Conservation (phyloP, 2,797 vertebrate genomes). For the Syndactyla subalaris region DNA sequence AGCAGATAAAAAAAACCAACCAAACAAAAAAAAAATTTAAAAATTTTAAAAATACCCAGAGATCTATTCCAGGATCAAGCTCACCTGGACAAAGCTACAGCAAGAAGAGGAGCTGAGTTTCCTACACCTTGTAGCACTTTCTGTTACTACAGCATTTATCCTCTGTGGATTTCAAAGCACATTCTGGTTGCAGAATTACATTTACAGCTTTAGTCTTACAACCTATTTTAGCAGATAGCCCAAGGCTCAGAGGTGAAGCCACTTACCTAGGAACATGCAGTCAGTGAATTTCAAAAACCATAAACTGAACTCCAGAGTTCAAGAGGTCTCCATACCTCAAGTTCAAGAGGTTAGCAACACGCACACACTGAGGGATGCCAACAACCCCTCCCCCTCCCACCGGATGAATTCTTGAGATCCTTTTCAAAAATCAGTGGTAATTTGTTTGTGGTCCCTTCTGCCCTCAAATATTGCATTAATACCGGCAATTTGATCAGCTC, state of each 20-base stretch:
- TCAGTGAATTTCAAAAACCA: not conserved
- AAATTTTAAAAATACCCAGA: not conserved
- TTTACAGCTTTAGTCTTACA: not conserved
- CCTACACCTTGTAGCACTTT: not conserved
- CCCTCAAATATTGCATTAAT: not conserved
- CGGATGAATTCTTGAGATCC: not conserved
- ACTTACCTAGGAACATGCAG: not conserved
- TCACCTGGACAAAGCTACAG: not conserved
- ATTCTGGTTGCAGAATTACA: not conserved
- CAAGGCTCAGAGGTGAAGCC: not conserved
- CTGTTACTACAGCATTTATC: not conserved
- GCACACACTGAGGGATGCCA: not conserved
- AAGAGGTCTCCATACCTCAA: not conserved
- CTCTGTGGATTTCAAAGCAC: not conserved
- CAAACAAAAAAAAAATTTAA: not conserved
- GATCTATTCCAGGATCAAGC: not conserved
- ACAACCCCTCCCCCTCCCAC: not conserved
- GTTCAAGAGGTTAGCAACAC: not conserved
- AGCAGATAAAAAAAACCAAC: not conserved
- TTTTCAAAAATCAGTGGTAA: not conserved
- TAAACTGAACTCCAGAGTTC: not conserved
- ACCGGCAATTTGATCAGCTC: not conserved
- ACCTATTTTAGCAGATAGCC: not conserved
- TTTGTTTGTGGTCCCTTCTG: not conserved
- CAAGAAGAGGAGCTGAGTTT: not conserved